Evolutionary conservation across 2,888 invertebrate genomes (phyloP), one percentile per base, ranked within the genome.

Genomic region (Caenorhabditis japonica): DNA sequence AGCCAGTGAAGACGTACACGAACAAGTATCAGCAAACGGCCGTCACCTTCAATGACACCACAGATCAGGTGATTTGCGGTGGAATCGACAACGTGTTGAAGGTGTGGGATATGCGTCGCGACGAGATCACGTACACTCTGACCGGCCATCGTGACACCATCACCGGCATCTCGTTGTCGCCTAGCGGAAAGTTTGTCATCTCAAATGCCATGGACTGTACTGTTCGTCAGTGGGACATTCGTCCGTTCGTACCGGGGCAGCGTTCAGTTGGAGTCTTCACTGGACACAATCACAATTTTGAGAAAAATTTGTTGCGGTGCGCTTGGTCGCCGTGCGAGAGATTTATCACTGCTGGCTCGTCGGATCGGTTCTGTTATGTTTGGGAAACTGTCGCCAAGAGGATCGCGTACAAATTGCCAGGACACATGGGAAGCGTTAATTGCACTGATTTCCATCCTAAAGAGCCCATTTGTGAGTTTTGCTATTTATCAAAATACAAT

Each of bases 11-110:
- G 78, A 89, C 89, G 2, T 90, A 91, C 75, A 89, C 90, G 83
- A 89, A 89, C 78, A 88, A 88, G 25, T 86, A 77, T 56, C 88
- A 88, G 79, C 88, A 95, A 12, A 94, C 94, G 0, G 91, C 94
- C 0, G 94, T 95, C 0, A 91, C 94, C 12, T 97, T 97, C 88
- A 96, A 93, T 85, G 97, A 99, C 85, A 96, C 95, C 0, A 93
- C 94, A 0, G 97, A 99, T 85, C 94, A 94, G 88, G 92, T 99
- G 3, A 93, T 97, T 75, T 93, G 93, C 4, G 95, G 94, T 0
- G 97, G 99, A 4, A 93, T 99, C 61, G 99, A 99, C 88, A 99
- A 99, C 89, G 94, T 95, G 74, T 92, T 99, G 8, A 97, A 96
- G 91, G 91, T 91, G 0, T 99, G 97, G 97, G 99, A 99, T 88